Base-by-base conservation (phyloP, 2,113 vertebrate genomes). In the Daboia siamensis region DNA sequence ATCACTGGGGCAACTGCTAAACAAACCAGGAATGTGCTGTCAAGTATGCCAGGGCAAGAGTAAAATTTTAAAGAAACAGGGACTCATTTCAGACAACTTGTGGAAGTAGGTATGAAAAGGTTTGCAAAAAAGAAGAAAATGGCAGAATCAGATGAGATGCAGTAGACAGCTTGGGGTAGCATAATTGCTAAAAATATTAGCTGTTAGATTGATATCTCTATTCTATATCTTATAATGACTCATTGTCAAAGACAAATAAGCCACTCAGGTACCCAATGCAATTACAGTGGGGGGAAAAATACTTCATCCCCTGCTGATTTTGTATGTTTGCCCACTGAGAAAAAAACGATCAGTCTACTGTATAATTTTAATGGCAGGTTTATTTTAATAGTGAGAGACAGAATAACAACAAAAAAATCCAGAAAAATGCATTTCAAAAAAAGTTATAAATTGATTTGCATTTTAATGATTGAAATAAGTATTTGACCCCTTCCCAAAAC, bases 31-130 rank as follows among this genome's bases (percentile, higher is more conserved):
- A 86, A 24, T 9, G n/a, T 86, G 10, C 39, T 52, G 46, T 46
- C 74, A 92, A 61, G 46, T 85, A 39, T 52, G 46, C 74, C 55
- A 86, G 88, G 74, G 4, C 29, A 15, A 85, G 46, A 61, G 44
- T 26, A 61, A 61, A 92, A 23, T 44, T 24, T 64, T 92, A 92
- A 92, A 92, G 80, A n/a, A 84, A 90, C 74, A 92, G 87, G 29
- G n/a, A 13, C 3, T 2, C 20, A n/a, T 87, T 87, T 39, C 59
- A 69, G 59, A 54, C 33, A 51, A 11, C 11, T 26, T 26, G 10
- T 20, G 3, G 3, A 15, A 10, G 3, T 85, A 1, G 48, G 33
- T 13, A 56, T 11, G 26, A 88, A 26, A 13, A 20, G 51, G 1
- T 8, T 52, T 46, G 51, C 59, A 88, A 89, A 89, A 39, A 1